These are phyloP conservation scores for Thamnaconus septentrionalis DNA, from an alignment of 2,113 vertebrate species.

Conservation along the genomic window DNA sequence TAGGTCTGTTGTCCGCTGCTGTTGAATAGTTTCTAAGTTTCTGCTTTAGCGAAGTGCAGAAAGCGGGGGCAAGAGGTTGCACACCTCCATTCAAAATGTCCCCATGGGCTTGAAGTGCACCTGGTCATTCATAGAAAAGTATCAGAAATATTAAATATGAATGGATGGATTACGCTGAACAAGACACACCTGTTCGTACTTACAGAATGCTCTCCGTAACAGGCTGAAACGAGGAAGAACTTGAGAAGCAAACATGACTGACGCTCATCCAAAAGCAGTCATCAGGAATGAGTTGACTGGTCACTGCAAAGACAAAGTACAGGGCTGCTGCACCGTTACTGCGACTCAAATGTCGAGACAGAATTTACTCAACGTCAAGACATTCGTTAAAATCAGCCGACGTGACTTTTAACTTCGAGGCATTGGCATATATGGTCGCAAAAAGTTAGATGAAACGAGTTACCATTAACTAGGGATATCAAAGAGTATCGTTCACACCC, in stretches of 20 bases:
- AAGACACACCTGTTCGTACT: conserved; percentile 12
- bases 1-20: conserved; percentile 65
- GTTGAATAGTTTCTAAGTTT: conserved; percentile 70
- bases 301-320: conserved; percentile 24
- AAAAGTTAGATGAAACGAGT: too few relatives aligned
- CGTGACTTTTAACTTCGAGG: too few relatives aligned
- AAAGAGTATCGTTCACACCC: too few relatives aligned
- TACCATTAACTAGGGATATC: too few relatives aligned
- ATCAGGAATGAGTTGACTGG: conserved; percentile 28
- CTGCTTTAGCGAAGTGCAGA: conserved; percentile 25
- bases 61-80: conserved; percentile 20
- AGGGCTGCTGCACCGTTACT: background rate
- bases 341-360: too few relatives aligned
- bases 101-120: conserved; percentile 47
- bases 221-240: conserved; percentile 51
- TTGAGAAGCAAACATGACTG: conserved; percentile 69
- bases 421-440: too few relatives aligned
- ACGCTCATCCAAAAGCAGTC: conserved; percentile 35
- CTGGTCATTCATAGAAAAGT: conserved; percentile 40
- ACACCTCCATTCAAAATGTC: conserved; percentile 38
- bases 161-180: background rate
- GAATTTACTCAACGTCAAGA: too few relatives aligned
- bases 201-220: conserved; percentile 64
- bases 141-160: background rate
- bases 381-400: too few relatives aligned